phyloP scores from a whole-genome alignment of 2,888 invertebrate genomes.

The Volucella zonaria region DNA sequence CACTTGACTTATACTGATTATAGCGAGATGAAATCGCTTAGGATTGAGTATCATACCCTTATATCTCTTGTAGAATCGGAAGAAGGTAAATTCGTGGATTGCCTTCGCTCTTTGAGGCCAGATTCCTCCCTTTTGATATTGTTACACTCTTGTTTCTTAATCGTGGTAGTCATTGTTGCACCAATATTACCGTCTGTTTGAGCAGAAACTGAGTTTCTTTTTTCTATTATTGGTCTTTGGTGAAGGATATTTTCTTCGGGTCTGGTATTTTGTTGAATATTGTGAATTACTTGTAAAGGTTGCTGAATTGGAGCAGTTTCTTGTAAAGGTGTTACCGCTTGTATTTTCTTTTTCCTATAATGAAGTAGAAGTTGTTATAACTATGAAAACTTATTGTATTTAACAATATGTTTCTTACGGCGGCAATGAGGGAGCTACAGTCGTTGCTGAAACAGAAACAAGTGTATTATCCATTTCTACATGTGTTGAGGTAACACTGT shows the following conservation, averaged over 20 bases:
- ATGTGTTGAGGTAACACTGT: constrained; percentile 87
- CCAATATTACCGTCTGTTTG: constrained; percentile 81
- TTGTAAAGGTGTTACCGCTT: constrained; percentile 59
- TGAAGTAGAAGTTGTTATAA: neutral
- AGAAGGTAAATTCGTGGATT: constrained; percentile 76
- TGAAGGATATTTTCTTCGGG: constrained; percentile 57
- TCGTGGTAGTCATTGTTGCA: constrained; percentile 75
- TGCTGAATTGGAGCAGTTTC: constrained; percentile 60
- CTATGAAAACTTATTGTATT: neutral
- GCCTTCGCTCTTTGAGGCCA: constrained; percentile 78
- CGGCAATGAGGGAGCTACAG: constrained; percentile 79
- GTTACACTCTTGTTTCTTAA: constrained; percentile 77
- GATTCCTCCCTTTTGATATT: constrained; percentile 78
- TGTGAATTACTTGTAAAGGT: constrained; percentile 47
- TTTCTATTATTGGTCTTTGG: constrained; percentile 76
- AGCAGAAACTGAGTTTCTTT: constrained; percentile 81
- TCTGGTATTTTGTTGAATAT: constrained; percentile 62
- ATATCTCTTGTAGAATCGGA: constrained; percentile 74
- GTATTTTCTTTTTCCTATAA: constrained; percentile 75
- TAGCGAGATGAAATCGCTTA: neutral
- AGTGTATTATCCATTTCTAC: constrained; percentile 84
- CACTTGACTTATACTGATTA: neutral
- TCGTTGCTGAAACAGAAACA: constrained; percentile 80
- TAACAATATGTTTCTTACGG: constrained; percentile 76
- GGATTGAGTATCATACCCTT: constrained; percentile 66